Base-by-base conservation (phyloP, 2,797 vertebrate species). In the Pristis pectinata region DNA sequence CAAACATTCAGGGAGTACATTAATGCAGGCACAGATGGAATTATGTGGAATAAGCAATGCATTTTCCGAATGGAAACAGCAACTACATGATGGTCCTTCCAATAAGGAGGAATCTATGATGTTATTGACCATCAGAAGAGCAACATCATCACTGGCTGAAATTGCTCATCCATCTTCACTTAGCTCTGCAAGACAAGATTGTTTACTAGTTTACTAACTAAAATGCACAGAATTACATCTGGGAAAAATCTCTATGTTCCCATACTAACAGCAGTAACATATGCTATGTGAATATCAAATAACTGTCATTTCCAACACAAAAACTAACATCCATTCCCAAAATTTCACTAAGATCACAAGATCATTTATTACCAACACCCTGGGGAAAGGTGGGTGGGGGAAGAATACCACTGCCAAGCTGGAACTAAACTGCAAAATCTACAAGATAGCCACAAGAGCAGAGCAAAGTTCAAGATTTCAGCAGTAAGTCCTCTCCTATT, bases 1-100 rank as follows among this genome's bases (percentile, higher is more conserved):
- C 67, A 59, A 61, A 41, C 61, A 53, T 64, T 64, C 92, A 64
- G 64, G 30, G n/a, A 64, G n/a, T 92, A 30, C 61, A 67, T 17
- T 92, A 44, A 24, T 92, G 61, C 89, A 92, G 89, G 8, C 87
- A 61, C n/a, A 41, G 92, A 37, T 41, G 89, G 89, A 92, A 37
- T 61, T 85, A 56, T 85, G 85, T 27, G 49, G 82, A 34, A 24
- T 56, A 41, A 3, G 34, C 49, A 85, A 53, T 85, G 27, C 44
- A 56, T 24, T 13, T 85, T 85, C 24, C 30, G 27, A 85, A 56
- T 30, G 27, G 24, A 87, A 87, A 17, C 83, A 34, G 15, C 53
- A 6, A 4, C 56, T 17, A 34, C 87, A 17, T 61, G 83, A 34
- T 61, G 13, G 53, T 59, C 27, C 34, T 87, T 61, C 34, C 53